phyloP scores from a whole-genome alignment of 2,888 invertebrate species.

The Agrochola litura region DNA sequence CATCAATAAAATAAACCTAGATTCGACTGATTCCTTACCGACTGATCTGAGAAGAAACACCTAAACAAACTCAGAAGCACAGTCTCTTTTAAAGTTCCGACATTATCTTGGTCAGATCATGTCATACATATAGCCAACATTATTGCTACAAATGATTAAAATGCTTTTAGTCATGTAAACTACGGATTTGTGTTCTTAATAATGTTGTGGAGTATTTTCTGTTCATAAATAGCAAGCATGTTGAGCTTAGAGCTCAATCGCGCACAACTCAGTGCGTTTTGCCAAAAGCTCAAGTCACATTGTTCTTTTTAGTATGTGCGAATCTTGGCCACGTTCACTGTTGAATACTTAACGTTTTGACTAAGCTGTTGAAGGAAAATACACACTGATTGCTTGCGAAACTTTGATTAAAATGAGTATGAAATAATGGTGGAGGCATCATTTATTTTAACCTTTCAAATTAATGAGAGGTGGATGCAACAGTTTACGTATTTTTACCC shows the following conservation, averaged over 20 bases:
- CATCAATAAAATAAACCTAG: too few species aligned
- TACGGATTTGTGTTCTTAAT: too few species aligned
- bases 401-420: background rate
- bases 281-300: constrained; percentile 16
- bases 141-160: too few species aligned
- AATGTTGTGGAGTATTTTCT: background rate
- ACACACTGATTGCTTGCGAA: background rate
- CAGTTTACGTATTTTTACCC: too few species aligned
- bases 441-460: background rate
- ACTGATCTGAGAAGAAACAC: too few species aligned
- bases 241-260: too few species aligned
- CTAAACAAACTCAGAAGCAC: too few species aligned
- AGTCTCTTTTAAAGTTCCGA: too few species aligned
- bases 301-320: constrained; percentile 17
- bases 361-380: background rate
- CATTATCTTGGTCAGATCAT: too few species aligned
- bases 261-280: background rate
- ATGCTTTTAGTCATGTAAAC: too few species aligned
- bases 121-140: too few species aligned
- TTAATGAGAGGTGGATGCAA: background rate
- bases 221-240: background rate
- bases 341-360: background rate
- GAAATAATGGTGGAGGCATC: background rate
- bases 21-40: too few species aligned
- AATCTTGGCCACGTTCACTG: constrained; percentile 13